Percentiles rank a stretch among this genome's conserved stretches.
Evolutionary conservation across 2,888 invertebrate species (phyloP).

Genomic region (Tipula helvola): DNA sequence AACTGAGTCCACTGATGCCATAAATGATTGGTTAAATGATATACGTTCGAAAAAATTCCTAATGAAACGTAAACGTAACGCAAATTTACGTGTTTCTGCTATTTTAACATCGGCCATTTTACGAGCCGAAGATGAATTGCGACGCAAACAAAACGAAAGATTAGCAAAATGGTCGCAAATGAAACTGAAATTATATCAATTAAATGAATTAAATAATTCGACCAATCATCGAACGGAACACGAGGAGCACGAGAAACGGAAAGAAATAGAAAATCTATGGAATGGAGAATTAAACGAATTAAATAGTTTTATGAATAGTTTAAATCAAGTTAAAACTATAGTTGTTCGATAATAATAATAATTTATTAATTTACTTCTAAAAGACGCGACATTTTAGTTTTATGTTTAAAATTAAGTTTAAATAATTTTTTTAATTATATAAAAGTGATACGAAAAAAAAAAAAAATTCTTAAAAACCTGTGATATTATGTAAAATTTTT

Average conservation of each 20-base stretch:
- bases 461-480: neutral
- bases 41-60: conserved; percentile 41
- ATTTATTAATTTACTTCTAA: neutral
- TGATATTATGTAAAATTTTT: conserved; percentile 34
- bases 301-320: conserved; percentile 43
- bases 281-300: conserved; percentile 42
- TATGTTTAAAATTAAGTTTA: neutral
- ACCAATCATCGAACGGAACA: conserved; percentile 16
- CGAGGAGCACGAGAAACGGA: conserved; percentile 21
- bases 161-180: conserved; percentile 38
- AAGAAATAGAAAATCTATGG: conserved; percentile 28
- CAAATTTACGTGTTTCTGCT: conserved; percentile 43
- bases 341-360: conserved; percentile 32
- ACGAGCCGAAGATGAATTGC: conserved; percentile 41
- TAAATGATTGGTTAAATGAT: conserved; percentile 41
- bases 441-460: neutral
- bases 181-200: conserved; percentile 27
- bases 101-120: conserved; percentile 40
- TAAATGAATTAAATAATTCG: neutral
- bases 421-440: neutral
- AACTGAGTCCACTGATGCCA: neutral
- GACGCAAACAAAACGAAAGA: conserved; percentile 41
- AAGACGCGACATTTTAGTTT: neutral
- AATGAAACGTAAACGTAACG: conserved; percentile 36
- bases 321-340: conserved; percentile 35